A percentile compares a stretch with the other conserved stretches of the same genome.
These are phyloP conservation scores for Neotoxoptera formosana DNA, from an alignment of 1,140 invertebrate species.

Conservation along the genomic window DNA sequence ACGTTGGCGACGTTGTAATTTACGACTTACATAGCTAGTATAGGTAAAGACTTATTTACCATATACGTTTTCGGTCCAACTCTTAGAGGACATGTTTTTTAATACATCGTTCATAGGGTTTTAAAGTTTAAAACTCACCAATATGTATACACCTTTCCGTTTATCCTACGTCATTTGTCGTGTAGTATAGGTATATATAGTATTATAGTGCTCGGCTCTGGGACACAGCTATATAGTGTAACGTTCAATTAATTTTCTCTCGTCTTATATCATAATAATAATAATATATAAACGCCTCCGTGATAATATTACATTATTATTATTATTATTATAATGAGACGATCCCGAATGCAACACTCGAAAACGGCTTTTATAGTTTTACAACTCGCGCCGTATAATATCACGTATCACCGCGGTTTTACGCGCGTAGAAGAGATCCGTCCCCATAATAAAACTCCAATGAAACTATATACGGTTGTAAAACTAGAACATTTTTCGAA, in stretches of 20 bases:
- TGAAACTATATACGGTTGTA: background rate
- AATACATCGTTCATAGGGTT: background rate
- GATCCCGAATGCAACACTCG: background rate
- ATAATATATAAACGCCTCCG: background rate
- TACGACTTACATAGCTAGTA: no score
- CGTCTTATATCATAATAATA: no score
- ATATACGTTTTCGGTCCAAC: background rate
- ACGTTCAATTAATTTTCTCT: background rate
- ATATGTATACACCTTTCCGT: background rate
- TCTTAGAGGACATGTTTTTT: background rate
- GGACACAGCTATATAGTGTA: background rate
- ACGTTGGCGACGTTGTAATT: no score
- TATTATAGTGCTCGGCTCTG: rapidly evolving
- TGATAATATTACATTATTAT: background rate
- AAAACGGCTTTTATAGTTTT: slow-evolving; percentile 29
- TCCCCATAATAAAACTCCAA: background rate
- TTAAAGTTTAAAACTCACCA: background rate
- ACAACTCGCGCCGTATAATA: background rate
- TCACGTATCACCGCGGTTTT: background rate
- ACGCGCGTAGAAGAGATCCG: background rate
- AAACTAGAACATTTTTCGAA: background rate
- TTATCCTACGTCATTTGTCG: background rate
- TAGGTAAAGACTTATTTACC: background rate
- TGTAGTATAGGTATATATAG: background rate
- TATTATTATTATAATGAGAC: background rate